Base-by-base conservation (phyloP, 2,888 invertebrate genomes). In the Agrypnus murinus region DNA sequence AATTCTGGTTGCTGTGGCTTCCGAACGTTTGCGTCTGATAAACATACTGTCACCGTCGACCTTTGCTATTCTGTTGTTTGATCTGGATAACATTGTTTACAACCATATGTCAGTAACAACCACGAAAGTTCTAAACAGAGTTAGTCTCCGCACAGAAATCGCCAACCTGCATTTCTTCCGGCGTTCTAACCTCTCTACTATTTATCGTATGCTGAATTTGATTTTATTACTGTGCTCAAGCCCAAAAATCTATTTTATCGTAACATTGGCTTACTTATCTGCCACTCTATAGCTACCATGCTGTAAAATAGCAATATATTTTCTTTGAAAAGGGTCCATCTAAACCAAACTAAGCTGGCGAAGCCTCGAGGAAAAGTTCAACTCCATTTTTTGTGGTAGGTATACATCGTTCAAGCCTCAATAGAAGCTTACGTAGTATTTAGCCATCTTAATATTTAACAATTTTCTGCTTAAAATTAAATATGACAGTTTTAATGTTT, bases 261-360 rank as follows among this genome's bases (percentile, higher is more conserved):
- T 63, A 6, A 67, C 46, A 9, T 36, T 32, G 1, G 79, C 79
- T 40, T 80, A 79, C 0, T 74, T 75, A 46, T 79, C 77, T 0
- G 32, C 53, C 7, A 64, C 19, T 0, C 79, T 34, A 50, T 79
- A 80, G 1, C 79, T 78, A 0, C 64, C 57, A 2, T 50, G 57
- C 0, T 81, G 82, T n/a, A 82, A 75, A 1, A 81, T 68, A 6
- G 71, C 9, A 81, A 57, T 69, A 77, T 80, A 17, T 80, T 78
- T 19, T 74, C 72, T 7, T 77, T 57, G 50, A 68, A 80, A 1
- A 79, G 68, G 25, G 66, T 63, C 53, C 77, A 80, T 57, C 81
- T 82, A 1, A 80, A 78, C 2, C 71, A 71, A 3, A 77, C 74
- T n/a, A 79, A n/a, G n/a, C 74, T 0, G 81, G 80, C 0, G 58